phyloP scores from a whole-genome alignment of 1,140 invertebrate genomes.

The Parapsyche elsis region DNA sequence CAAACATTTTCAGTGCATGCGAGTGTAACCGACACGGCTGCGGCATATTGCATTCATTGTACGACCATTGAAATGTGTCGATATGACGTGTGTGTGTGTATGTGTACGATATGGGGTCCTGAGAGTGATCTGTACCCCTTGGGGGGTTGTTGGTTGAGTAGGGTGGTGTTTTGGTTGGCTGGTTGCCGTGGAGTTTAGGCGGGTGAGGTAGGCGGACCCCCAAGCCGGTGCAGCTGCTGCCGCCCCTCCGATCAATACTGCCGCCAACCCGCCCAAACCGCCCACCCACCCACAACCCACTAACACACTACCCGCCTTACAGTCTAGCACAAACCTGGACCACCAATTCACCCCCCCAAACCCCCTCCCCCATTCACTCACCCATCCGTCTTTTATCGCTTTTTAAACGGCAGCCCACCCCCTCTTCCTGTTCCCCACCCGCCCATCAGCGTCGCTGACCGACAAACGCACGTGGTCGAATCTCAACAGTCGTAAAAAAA shows the following conservation, averaged over 20 bases:
- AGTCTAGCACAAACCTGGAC: not conserved
- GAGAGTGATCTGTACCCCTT: not conserved
- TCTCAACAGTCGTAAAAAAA: too few relatives aligned
- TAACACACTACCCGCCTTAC: constrained; percentile 47
- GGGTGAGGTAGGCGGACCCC: constrained; percentile 31
- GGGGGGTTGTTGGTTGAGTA: not conserved
- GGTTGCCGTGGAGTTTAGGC: constrained; percentile 25
- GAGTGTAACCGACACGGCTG: not conserved
- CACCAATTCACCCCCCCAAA: not conserved
- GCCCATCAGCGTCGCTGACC: too few relatives aligned
- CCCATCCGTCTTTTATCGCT: constrained; percentile 9
- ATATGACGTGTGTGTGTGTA: constrained; percentile 5
- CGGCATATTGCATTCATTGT: not conserved
- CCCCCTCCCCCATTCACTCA: not conserved
- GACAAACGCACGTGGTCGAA: not conserved
- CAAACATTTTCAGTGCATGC: too few relatives aligned
- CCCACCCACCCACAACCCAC: constrained; percentile 1
- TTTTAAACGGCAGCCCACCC: not conserved
- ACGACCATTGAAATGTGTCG: not conserved
- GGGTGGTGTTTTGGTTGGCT: constrained; percentile 18
- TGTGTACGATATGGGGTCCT: not conserved
- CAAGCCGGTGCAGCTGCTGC: constrained; percentile 29
- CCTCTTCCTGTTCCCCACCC: not conserved
- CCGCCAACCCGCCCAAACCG: constrained; percentile 4
- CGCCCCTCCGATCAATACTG: constrained; percentile 50